These are phyloP conservation scores for Entelurus aequoreus DNA, from an alignment of 2,113 vertebrate genomes.

Conservation along the genomic window DNA sequence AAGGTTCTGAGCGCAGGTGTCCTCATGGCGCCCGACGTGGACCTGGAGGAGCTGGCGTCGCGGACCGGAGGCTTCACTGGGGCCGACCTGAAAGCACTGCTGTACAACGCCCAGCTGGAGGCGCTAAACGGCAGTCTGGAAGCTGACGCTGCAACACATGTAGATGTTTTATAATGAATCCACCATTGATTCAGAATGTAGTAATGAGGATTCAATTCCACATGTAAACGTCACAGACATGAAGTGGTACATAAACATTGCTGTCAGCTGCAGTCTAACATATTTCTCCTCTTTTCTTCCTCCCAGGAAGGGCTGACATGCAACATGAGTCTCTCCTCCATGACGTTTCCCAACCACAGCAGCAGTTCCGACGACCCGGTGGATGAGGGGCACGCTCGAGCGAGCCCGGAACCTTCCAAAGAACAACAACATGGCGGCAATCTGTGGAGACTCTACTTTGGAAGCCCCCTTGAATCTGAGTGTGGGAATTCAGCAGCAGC, in stretches of 20 bases:
- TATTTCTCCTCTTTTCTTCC: background rate
- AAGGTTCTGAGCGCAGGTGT: conserved; percentile 79
- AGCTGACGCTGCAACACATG: conserved; percentile 58
- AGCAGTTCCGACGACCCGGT: conserved; percentile 89
- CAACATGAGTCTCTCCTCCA: conserved; percentile 91
- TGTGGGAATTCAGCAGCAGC: conserved; percentile 26
- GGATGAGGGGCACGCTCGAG: conserved; percentile 75
- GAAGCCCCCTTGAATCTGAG: conserved; percentile 92
- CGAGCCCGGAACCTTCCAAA: conserved; percentile 78
- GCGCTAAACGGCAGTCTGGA: conserved; percentile 75
- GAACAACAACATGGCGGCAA: conserved; percentile 76
- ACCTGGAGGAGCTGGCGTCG: conserved; percentile 81
- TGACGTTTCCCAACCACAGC: conserved; percentile 93
- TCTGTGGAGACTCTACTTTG: conserved; percentile 94
- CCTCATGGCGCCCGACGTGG: conserved; percentile 79
- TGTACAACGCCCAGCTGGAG: conserved; percentile 92
- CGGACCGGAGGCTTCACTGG: conserved; percentile 85
- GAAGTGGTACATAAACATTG: too few species aligned
- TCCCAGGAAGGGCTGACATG: conserved; percentile 46
- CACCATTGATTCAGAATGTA: too few species aligned
- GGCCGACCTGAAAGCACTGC: conserved; percentile 89
- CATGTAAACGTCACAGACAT: too few species aligned
- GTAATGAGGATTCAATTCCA: too few species aligned
- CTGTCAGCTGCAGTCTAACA: too few species aligned
- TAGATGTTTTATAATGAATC: conserved; percentile 25